Evolutionary conservation across 2,888 invertebrate genomes (phyloP), one percentile per base, ranked within the genome.

Genomic region (Gibbula magus): DNA sequence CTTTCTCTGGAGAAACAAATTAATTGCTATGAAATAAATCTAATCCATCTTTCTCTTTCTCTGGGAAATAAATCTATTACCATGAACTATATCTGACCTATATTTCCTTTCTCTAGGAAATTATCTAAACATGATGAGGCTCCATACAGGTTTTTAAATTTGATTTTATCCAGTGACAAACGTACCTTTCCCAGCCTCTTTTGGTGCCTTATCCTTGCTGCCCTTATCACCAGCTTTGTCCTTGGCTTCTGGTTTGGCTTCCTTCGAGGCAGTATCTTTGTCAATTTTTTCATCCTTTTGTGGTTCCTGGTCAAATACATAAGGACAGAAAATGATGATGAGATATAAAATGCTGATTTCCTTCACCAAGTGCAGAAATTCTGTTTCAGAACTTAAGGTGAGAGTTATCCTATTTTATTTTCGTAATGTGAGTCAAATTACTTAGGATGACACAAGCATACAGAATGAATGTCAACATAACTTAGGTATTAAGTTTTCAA

Each of bases 171-270:
- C 3, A 54, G n/a, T 54, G 54, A n/a, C n/a, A 22, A n/a, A 10
- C n/a, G 79, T 80, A 88, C 89, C 89, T 87, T 89, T 90, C n/a
- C n/a, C 29, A 13, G 85, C 87, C 81, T 90, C 88, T 73, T 88
- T 89, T 18, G 85, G 83, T 2, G 82, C 84, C 76, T 90, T 90
- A 20, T 90, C 91, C 79, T 91, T 90, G 20, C 82, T 81, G 0
- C 86, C 88, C 7, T 86, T 88, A 75, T 89, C 89, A 84, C 91
- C 91, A n/a, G 85, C 88, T 83, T 89, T 89, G 45, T 87, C 87
- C 51, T 89, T 86, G 39, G 84, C 88, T 76, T 90, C 90, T 25
- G 85, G 81, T 70, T 89, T 88, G n/a, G 81, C 88, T 74, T 90
- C 89, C 70, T 87, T 87, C 73, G 85, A 86, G 1, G 83, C 83